Conservation (phyloP, 2,797 vertebrate species). For the Neopelma chrysocephalum region DNA sequence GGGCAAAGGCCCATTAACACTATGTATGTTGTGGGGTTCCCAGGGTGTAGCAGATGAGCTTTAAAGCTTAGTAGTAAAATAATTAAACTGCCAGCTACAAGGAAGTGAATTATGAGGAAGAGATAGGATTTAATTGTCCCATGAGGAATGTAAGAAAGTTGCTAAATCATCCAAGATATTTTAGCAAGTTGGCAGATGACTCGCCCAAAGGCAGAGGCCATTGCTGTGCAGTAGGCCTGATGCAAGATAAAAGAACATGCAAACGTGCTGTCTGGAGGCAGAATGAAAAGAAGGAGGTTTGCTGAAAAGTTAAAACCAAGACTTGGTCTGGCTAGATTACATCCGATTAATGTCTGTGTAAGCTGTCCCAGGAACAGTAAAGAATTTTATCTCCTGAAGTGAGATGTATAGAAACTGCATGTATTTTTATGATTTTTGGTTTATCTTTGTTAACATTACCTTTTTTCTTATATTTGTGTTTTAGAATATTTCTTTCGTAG, state of each 20-base stretch:
- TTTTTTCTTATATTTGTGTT: background rate
- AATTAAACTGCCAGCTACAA: slow-evolving; percentile 32
- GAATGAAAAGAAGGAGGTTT: background rate
- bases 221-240: background rate
- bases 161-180: slow-evolving; percentile 21
- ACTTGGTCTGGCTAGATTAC: background rate
- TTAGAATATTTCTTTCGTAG: background rate
- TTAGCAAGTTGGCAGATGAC: background rate
- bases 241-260: background rate
- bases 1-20: background rate
- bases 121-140: slow-evolving; percentile 9
- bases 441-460: background rate
- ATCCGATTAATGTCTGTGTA: background rate
- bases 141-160: slow-evolving; percentile 7
- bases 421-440: background rate
- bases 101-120: slow-evolving; percentile 8
- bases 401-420: background rate
- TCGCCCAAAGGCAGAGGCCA: slow-evolving; percentile 9
- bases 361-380: background rate
- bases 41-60: background rate
- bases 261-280: background rate
- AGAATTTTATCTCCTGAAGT: background rate
- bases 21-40: background rate
- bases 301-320: background rate
- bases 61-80: slow-evolving; percentile 36